Evolutionary conservation across 1,140 invertebrate species (phyloP).

Genomic region (Tetraneura akinire): DNA sequence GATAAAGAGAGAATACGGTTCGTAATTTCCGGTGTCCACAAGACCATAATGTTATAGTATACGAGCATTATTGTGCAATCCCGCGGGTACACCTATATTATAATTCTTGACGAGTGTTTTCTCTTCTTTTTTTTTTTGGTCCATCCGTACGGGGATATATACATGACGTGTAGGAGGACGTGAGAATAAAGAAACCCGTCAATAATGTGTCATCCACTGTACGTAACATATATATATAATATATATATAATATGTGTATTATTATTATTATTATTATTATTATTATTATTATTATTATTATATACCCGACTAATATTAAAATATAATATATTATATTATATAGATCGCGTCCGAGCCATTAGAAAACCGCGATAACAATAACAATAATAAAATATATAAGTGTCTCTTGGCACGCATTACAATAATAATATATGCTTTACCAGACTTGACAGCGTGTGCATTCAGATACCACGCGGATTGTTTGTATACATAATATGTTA

Average conservation of each 20-base stretch:
- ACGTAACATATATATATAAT: too few species aligned
- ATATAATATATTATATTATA: not conserved
- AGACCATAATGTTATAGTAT: too few species aligned
- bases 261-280: not conserved
- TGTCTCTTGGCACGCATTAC: slow-evolving; percentile 17
- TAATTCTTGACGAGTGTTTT: not conserved
- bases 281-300: not conserved
- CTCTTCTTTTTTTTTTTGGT: too few species aligned
- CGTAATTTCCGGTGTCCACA: not conserved
- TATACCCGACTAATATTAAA: not conserved
- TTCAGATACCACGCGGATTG: not conserved
- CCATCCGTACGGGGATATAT: too few species aligned
- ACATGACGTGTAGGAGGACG: slow-evolving; percentile 18
- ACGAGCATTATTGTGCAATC: slow-evolving; percentile 9
- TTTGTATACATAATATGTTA: not conserved
- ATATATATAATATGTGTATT: too few species aligned
- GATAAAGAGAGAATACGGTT: not conserved
- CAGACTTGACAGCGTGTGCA: slow-evolving; percentile 30
- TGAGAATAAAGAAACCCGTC: slow-evolving; percentile 24
- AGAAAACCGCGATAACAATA: slow-evolving; percentile 26
- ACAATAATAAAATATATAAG: not conserved
- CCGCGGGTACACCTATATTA: not conserved
- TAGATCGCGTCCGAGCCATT: not conserved
- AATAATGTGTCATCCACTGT: slow-evolving; percentile 22
- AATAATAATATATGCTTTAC: too few species aligned